Base-by-base conservation (phyloP, 2,797 vertebrate genomes). In the Coreius guichenoti region DNA sequence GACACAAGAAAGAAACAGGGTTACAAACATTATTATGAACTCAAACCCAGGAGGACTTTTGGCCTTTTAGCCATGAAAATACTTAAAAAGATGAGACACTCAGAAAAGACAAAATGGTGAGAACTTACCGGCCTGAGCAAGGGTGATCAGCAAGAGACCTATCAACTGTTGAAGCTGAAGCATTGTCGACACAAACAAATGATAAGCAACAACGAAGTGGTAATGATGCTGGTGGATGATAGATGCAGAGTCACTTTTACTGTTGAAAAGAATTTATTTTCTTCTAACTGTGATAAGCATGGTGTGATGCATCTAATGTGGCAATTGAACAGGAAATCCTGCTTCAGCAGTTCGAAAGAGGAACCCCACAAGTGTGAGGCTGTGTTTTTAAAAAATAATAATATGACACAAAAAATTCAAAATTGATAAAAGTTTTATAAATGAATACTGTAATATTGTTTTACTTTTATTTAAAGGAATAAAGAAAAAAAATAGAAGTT, bases 51-150 rank as follows among this genome's bases (percentile, higher is more conserved):
- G 19, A 76, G 2, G 49, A n/a, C 21, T 75, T 58, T 8, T 77
- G 1, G 21, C 12, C 23, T 12, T 61, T 33, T 75, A 36, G 12
- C 12, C 6, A 21, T 76, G 11, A 17, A 6, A 61, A 17, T 17
- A 26, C 14, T 61, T 58, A 4, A 74, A 68, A 33, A 67, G 13
- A 26, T 12, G 7, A 39, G 6, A 29, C 11, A 39, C 58, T 29
- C 5, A 65, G 29, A 70, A 39, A 43, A 45, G 6, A 83, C 16
- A 68, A 36, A 36, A 80, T 36, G 13, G 14, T 67, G 31, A 16
- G 3, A 54, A 88, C 89, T 88, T 87, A 89, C 87, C 56, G 7
- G 54, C 76, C 74, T 80, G 36, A 49, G 63, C 9, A 33, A 86
- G 11, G 3, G 3, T 11, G 8, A 86, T 23, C 63, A 89, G 13